phyloP scores from a whole-genome alignment of 2,888 invertebrate species.

The Folsomia manolachei region DNA sequence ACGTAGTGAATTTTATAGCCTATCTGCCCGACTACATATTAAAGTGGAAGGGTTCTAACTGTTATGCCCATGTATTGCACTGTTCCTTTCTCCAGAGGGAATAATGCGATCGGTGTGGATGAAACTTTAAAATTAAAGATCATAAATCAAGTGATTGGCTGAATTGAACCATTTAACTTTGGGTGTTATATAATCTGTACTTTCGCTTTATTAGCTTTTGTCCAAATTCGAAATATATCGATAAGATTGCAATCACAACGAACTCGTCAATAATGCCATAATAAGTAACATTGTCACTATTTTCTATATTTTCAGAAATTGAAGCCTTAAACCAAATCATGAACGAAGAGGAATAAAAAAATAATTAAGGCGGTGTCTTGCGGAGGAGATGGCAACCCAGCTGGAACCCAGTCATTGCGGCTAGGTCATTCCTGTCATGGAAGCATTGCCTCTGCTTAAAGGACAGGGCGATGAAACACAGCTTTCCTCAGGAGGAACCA shows the following conservation, averaged over 20 bases:
- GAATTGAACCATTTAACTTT: not conserved
- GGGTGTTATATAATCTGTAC: not conserved
- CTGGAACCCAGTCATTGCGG: slow-evolving; percentile 3
- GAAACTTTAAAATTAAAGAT: not conserved
- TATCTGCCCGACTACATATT: no score
- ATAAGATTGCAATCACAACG: not conserved
- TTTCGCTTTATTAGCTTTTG: not conserved
- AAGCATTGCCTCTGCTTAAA: slow-evolving; percentile 50
- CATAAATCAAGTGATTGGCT: slow-evolving; percentile 1
- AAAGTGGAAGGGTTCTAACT: not conserved
- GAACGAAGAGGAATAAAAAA: not conserved
- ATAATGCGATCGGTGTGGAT: no score
- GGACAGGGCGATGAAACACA: slow-evolving; percentile 51
- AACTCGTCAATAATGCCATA: no score
- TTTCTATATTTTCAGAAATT: not conserved
- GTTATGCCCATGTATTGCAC: not conserved
- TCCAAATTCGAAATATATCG: no score
- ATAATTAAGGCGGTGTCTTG: not conserved
- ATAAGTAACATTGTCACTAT: not conserved
- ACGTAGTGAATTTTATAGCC: no score
- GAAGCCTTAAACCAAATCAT: not conserved
- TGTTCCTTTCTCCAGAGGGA: no score
- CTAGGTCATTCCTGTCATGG: slow-evolving; percentile 44
- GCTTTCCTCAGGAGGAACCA: slow-evolving; percentile 42
- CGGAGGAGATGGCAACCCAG: slow-evolving; percentile 12